Evolutionary conservation across 2,888 invertebrate species (phyloP), one percentile per base, ranked within the genome.

Genomic region (Patella depressa): DNA sequence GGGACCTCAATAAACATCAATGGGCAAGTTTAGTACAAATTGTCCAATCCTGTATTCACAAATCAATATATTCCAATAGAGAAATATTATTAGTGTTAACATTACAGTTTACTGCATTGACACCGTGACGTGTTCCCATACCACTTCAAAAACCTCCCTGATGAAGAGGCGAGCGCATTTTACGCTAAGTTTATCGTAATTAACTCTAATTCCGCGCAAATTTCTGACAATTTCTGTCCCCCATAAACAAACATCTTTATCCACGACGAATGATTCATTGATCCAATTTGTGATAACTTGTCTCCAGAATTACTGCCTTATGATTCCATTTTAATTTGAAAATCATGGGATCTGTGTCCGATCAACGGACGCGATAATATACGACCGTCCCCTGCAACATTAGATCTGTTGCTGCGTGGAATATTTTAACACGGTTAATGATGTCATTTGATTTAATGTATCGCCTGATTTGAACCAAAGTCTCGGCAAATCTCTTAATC

Each of bases 171-270:
- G 9, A 45, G 45, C 45, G 1, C 45, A 45, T 45, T 45, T 45
- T 45, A 45, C 45, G 45, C 45, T 45, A 45, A 45, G 45, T 45
- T 45, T 45, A 45, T 45, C 45, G 45, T 45, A 45, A 45, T 45
- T 45, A 45, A 45, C 45, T 45, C 45, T 45, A 45, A 45, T 45
- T 45, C 45, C 45, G 45, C 65, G 24, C 65, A n/a, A 65, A 65
- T 65, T 19, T 65, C 65, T 65, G 65, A 24, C 65, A 65, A 24
- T 65, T 65, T 24, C 65, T 24, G 65, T 65, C 65, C 45, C 45
- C 65, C 65, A 65, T 65, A 65, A 65, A 65, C 24, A n/a, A 11
- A 65, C 24, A 65, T 65, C 24, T 65, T 65, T 65, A 65, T 65
- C 65, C 19, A 19, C 3, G 2, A 24, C 45, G 14, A 12, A 65